Evolutionary conservation across 2,797 vertebrate species (phyloP), one percentile per base, ranked within the genome.

Genomic region (Galaxias olidus): DNA sequence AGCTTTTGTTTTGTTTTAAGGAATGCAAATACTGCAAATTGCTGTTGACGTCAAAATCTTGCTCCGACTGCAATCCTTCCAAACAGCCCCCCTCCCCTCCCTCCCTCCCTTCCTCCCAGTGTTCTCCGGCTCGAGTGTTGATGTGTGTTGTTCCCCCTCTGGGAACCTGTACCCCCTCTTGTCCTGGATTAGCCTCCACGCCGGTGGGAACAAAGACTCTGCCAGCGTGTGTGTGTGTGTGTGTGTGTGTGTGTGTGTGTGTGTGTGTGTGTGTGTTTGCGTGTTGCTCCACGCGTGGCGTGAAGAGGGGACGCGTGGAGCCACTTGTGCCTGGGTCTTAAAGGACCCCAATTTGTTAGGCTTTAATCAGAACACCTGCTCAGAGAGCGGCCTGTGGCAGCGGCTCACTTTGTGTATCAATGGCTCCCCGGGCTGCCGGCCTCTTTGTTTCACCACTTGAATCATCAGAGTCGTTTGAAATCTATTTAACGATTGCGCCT

Each of bases 321-420:
- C 85, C 85, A 87, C 86, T 88, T 86, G 74, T 72, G 83, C 81
- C 58, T 65, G 65, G 70, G 82, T 91, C 84, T 88, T 86, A 73
- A 81, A 88, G 83, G 83, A 85, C 80, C 88, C 83, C 83, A 86
- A 85, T 91, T 90, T 90, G 87, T 84, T 74, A 78, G 77, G 83
- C 86, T 84, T 90, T 92, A 90, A 90, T 89, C 88, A 87, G 83
- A 86, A 84, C 90, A 92, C 89, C 89, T 93, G 89, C 87, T 88
- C 86, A 47, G 65, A 73, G 80, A 80, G 76, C 61, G 68, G 70
- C 79, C 73, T n/a, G 75, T 81, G 82, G 84, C 78, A 78, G 75
- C 50, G 50, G 73, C 77, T 77, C 73, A 84, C 79, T 86, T 79
- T 77, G 79, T 81, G 77, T 75, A 79, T 75, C 76, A 59, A 51